Conservation (phyloP, 2,113 vertebrate genomes). For the Tamias sibiricus region DNA sequence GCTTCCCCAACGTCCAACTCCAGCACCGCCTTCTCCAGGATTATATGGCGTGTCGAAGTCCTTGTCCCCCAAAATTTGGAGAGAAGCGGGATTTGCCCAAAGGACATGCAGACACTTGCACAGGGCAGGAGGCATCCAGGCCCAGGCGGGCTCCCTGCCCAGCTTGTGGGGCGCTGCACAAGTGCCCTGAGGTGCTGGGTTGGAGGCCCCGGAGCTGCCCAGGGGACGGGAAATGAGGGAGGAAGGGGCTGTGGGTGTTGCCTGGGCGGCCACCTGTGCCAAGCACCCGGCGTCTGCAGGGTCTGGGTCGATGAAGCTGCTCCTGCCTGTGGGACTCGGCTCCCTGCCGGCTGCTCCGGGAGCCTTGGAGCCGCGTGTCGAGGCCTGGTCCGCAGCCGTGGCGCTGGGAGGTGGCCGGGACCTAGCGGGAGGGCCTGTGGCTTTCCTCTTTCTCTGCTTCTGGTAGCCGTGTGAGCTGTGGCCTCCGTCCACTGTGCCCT, state of each 20-base stretch:
- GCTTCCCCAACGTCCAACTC: background rate
- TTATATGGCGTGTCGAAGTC: no score
- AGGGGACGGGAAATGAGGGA: background rate
- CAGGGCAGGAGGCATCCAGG: no score
- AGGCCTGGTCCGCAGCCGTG: no score
- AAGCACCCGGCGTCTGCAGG: background rate
- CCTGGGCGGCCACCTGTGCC: no score
- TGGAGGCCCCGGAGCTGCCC: background rate
- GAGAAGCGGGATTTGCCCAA: background rate
- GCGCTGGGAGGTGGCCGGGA: background rate
- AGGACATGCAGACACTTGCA: accelerated
- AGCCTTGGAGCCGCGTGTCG: background rate
- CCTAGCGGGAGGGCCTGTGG: background rate
- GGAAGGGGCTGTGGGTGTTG: accelerated
- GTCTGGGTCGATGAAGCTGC: background rate
- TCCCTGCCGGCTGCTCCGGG: accelerated
- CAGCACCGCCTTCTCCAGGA: background rate
- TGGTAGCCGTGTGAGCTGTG: no score
- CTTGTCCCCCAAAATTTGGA: background rate
- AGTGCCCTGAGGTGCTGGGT: no score
- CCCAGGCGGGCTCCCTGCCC: background rate
- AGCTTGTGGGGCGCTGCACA: no score
- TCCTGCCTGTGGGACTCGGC: no score
- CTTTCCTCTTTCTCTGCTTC: background rate
- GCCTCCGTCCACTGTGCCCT: background rate